A percentile compares a stretch with the other conserved stretches of the same genome.
phyloP scores from a whole-genome alignment of 2,797 vertebrate species.

The Poecilia gillii region DNA sequence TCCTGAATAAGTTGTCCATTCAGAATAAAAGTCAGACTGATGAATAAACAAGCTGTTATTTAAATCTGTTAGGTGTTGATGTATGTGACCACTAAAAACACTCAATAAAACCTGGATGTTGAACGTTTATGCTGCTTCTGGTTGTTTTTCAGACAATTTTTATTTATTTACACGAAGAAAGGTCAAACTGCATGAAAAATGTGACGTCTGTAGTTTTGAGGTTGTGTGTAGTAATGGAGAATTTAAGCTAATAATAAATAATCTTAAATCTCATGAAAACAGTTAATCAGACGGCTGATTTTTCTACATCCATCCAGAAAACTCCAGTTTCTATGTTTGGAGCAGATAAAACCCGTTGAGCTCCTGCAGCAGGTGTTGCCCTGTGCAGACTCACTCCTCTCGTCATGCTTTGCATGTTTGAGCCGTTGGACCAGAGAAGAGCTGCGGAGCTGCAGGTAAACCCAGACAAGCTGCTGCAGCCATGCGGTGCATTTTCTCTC shows the following conservation, averaged over 20 bases:
- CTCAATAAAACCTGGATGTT: constrained; percentile 8
- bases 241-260: not conserved
- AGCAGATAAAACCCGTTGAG: not conserved
- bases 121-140: not conserved
- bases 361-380: too few species aligned
- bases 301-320: not conserved
- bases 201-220: not conserved
- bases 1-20: not conserved
- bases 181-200: not conserved
- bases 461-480: not conserved
- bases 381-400: not conserved
- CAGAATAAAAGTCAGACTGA: constrained; percentile 15
- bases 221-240: not conserved
- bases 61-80: not conserved
- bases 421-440: not conserved
- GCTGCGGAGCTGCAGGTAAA: not conserved
- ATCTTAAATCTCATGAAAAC: not conserved
- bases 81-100: not conserved
- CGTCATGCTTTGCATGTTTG: not conserved
- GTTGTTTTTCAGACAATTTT: not conserved
- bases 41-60: not conserved
- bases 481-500: not conserved
- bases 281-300: not conserved
- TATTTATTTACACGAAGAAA: not conserved
- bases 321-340: not conserved